Evolutionary conservation across 2,113 vertebrate genomes (phyloP), one percentile per base, ranked within the genome.

Genomic region (Coptodon rendalli): DNA sequence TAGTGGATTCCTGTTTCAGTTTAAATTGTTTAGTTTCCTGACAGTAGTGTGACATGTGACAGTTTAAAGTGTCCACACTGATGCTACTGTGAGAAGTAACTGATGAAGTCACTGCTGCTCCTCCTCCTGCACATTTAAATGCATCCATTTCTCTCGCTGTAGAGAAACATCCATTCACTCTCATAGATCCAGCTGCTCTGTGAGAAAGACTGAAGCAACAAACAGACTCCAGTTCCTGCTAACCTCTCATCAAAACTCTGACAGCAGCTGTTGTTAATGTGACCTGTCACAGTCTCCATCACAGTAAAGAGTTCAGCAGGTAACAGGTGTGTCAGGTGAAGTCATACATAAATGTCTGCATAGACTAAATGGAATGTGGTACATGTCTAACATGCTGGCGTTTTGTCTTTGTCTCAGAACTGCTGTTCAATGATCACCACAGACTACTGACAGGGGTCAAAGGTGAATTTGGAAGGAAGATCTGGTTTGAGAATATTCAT

Each of bases 391-490:
- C 1, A 10, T 61, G 29, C 17, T 34, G 57, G 1, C 0, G 0
- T 9, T 61, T 31, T 0, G 29, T 61, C 29, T 6, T 31, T 61
- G 57, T 34, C 57, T 61, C 57, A 6, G 0, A 59, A 31, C 57
- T 31, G 0, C 57, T 61, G 29, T 61, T 61, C 5, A 34, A 61
- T 10, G 2, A 61, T 61, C 29, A 19, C 57, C 29, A 0, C 8
- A 31, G 57, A 19, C 57, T 6, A 17, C 27, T 31, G 57, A 61
- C 57, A 10, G 57, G 57, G 57, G 29, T 61, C 29, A 34, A 12
- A 63, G 31, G 17, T 19, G 59, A 19, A 63, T 63, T 66, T 36
- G 9, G 31, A 36, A 66, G 31, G 31, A 63, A 19, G 31, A 63
- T 12, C 16, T 36, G 31, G 31, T n/a, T 11, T 63, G 59, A 36